A percentile compares a stretch with the other conserved stretches of the same genome.
Conservation (phyloP, 2,113 vertebrate species). For the Garra rufa region DNA sequence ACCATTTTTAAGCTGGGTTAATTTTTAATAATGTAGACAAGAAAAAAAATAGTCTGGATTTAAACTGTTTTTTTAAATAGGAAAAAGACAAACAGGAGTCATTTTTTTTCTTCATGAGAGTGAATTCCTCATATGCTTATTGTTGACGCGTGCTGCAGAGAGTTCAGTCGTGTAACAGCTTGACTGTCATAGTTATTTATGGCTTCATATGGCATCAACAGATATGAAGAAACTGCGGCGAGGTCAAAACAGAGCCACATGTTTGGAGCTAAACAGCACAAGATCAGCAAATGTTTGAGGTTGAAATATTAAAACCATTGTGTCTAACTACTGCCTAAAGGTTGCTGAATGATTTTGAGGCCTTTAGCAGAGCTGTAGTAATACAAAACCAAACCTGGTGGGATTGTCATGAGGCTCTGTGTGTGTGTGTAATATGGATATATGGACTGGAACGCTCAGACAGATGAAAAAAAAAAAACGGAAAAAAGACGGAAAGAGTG, state of each 20-base stretch:
- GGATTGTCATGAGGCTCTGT: background rate
- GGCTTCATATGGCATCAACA: background rate
- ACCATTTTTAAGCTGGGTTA: too few relatives aligned
- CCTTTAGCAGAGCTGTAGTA: background rate
- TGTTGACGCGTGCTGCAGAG: background rate
- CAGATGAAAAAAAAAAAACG: background rate
- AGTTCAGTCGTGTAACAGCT: background rate
- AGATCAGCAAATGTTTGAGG: constrained; percentile 25
- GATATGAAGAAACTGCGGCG: constrained; percentile 9
- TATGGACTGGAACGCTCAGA: constrained; percentile 7
- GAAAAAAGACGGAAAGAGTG: constrained; percentile 21
- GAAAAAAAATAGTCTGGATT: background rate
- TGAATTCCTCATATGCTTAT: constrained; percentile 14
- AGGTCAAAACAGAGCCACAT: constrained; percentile 2
- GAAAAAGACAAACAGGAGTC: background rate
- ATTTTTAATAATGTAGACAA: background rate
- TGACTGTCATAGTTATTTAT: background rate
- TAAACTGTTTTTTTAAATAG: background rate
- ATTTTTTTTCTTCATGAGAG: background rate
- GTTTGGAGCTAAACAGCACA: constrained; percentile 10
- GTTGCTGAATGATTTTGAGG: background rate
- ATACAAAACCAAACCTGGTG: background rate
- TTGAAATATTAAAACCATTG: constrained; percentile 4
- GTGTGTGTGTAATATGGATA: background rate
- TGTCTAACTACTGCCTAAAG: constrained; percentile 9